phyloP scores from a whole-genome alignment of 2,113 vertebrate genomes.

The Vanacampus margaritifer region DNA sequence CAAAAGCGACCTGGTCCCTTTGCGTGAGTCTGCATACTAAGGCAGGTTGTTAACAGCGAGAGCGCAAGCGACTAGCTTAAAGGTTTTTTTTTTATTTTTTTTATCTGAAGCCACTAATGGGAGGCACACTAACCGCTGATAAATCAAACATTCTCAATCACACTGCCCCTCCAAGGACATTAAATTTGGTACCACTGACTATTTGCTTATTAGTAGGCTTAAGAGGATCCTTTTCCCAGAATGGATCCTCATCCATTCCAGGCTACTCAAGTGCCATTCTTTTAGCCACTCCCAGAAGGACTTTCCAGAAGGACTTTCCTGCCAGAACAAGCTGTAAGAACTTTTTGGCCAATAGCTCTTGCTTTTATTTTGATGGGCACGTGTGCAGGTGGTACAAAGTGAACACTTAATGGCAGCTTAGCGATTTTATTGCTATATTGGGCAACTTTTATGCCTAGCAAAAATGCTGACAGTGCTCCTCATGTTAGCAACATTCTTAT shows the following conservation, averaged over 20 bases:
- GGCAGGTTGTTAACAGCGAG: background rate
- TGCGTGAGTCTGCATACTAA: conserved; percentile 2
- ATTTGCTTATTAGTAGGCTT: background rate
- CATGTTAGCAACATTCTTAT: no score
- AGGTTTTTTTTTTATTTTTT: background rate
- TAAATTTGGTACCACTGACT: background rate
- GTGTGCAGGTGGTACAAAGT: background rate
- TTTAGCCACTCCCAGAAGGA: background rate
- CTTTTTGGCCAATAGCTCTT: background rate
- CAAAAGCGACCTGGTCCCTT: background rate
- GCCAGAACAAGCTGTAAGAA: no score
- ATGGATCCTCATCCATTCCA: no score
- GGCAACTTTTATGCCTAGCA: background rate
- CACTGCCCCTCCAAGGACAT: background rate
- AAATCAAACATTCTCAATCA: background rate
- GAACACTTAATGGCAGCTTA: background rate
- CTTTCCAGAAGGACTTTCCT: background rate
- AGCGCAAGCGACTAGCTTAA: background rate
- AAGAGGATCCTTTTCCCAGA: background rate
- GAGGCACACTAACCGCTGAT: background rate
- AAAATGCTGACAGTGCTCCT: background rate
- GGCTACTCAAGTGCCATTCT: no score
- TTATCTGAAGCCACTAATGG: background rate
- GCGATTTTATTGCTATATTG: background rate
- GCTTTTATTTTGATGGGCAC: background rate